Evolutionary conservation across 2,113 vertebrate genomes (phyloP), one percentile per base, ranked within the genome.

Genomic region (Picathartes gymnocephalus): DNA sequence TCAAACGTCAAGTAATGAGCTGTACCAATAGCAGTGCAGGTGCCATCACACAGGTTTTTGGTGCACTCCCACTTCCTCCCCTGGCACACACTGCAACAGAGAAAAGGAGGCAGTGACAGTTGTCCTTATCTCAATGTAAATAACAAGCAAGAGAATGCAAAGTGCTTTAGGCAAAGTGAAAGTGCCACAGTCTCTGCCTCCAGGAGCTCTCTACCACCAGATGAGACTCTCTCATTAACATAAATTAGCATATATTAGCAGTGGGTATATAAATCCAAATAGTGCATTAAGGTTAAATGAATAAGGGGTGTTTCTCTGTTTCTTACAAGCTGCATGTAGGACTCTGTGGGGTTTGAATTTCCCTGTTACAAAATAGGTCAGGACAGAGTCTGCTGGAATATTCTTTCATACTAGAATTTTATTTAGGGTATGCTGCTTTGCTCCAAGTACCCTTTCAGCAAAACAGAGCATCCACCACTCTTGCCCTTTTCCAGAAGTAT

Each of bases 1-100:
- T 99, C 99, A 35, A 99, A 99, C 45, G 99, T 99, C 92, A 99
- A 95, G 96, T 99, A 99, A 95, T 99, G 98, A 2, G 98, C 98
- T 61, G 98, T 97, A 58, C 99, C 99, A 4, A 99, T 93, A 1
- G 97, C 96, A 18, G 97, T 98, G 90, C 99, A 99, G 33, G 98
- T 98, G 12, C 98, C 99, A 18, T 99, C 98, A 85, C 99, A 99
- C 5, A 94, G 60, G 1, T 96, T 98, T 42, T 97, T 91, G 2
- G 99, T 99, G 96, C 99, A 99, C 22, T 96, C 98, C 99, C 99
- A 99, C 95, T 98, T 99, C 91, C 99, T 98, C 61, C 98, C 98
- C 69, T 50, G 97, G 92, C 99, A 99, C 68, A 98, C 90, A 22
- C 99, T 99, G 91, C n/a, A 58, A 92, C 35, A 81, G 28, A 70